Evolutionary conservation across 2,797 vertebrate species (phyloP).

Genomic region (Tapirus indicus): DNA sequence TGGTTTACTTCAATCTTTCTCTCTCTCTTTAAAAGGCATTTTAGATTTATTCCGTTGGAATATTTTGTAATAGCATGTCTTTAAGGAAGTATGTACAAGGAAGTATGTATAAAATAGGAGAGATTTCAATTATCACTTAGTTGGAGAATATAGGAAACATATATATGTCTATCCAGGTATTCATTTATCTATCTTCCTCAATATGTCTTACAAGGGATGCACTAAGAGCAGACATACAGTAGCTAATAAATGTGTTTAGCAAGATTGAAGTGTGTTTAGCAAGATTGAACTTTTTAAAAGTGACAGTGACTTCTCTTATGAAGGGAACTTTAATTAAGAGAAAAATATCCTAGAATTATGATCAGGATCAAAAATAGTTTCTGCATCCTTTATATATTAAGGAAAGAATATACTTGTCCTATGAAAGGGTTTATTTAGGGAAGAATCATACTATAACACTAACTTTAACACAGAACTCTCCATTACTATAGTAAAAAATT

Average conservation of each 20-base stretch:
- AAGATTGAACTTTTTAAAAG: slow-evolving; percentile 21
- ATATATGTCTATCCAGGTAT: not conserved
- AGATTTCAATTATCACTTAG: not conserved
- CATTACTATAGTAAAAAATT: not conserved
- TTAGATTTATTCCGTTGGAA: not conserved
- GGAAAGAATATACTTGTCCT: not conserved
- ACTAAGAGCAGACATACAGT: not conserved
- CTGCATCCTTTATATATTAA: not conserved
- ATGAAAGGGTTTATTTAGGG: not conserved
- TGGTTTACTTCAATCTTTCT: not conserved
- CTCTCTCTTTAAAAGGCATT: not conserved
- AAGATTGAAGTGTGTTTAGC: not conserved
- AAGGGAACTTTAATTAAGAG: not conserved
- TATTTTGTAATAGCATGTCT: not conserved
- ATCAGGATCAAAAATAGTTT: not conserved
- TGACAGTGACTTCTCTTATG: not conserved
- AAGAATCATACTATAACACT: not conserved
- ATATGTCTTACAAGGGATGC: not conserved
- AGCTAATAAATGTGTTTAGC: not conserved
- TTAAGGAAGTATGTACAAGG: not conserved
- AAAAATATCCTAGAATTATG: not conserved
- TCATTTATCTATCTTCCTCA: not conserved
- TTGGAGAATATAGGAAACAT: not conserved
- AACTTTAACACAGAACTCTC: not conserved
- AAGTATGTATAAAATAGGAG: not conserved